phyloP scores from a whole-genome alignment of 2,113 vertebrate species.

The Melierax canorus region DNA sequence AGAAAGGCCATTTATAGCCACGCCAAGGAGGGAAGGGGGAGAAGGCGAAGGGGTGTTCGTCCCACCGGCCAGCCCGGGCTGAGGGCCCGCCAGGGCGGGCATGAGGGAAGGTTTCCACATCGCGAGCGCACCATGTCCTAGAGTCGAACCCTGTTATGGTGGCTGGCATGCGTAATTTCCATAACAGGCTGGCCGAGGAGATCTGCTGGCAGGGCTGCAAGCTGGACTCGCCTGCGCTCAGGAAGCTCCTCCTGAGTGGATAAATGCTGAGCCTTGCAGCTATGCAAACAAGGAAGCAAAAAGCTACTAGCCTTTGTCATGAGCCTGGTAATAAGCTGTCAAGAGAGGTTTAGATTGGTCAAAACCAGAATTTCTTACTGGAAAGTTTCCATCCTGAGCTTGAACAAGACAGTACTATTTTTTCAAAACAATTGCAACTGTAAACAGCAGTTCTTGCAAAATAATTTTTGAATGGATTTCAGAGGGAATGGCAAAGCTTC shows the following conservation, averaged over 20 bases:
- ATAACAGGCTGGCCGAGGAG: not conserved
- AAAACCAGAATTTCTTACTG: not conserved
- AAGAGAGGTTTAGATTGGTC: not conserved
- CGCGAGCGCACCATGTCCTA: accelerated
- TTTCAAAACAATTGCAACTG: not conserved
- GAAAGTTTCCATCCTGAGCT: not conserved
- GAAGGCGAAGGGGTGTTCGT: not conserved
- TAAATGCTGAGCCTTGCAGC: not conserved
- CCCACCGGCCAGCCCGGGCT: not conserved
- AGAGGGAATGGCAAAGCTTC: not conserved
- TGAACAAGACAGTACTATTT: not conserved
- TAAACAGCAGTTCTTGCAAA: not conserved
- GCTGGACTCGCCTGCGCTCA: accelerated
- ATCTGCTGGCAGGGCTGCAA: not conserved
- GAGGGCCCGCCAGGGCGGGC: accelerated
- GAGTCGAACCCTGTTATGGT: accelerated
- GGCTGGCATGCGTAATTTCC: not conserved
- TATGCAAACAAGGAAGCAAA: not conserved
- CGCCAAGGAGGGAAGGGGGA: accelerated
- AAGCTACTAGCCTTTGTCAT: not conserved
- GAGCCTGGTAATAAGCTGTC: not conserved
- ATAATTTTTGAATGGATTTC: not conserved
- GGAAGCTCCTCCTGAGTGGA: not conserved
- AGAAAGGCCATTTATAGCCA: not conserved
- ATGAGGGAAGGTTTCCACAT: not conserved